Evolutionary conservation across 2,888 invertebrate species (phyloP).

Genomic region (Rugalucina vietnamica): DNA sequence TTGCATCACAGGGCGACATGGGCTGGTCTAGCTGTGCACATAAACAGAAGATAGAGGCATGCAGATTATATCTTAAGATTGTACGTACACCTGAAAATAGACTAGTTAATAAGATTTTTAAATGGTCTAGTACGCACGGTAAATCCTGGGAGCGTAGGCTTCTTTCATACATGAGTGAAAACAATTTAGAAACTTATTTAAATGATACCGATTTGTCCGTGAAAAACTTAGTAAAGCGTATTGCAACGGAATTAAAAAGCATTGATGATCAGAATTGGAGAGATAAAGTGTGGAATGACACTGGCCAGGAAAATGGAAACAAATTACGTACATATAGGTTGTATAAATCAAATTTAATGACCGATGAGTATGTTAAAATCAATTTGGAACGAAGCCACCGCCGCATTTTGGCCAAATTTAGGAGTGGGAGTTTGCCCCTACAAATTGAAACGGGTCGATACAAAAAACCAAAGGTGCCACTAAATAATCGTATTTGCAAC

Average conservation of each 20-base stretch:
- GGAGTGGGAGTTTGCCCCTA: slow-evolving; percentile 8
- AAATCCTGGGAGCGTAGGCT: background rate
- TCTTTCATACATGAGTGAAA: background rate
- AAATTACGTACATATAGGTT: background rate
- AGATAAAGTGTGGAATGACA: background rate
- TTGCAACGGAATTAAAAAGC: background rate
- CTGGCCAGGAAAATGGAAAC: background rate
- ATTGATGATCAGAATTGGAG: background rate
- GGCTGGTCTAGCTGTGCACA: no score
- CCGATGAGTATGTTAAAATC: slow-evolving; percentile 1
- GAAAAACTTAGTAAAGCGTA: background rate
- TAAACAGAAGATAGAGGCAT: no score
- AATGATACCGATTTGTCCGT: background rate
- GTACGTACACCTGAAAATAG: background rate
- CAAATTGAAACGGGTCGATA: background rate
- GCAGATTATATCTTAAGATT: background rate
- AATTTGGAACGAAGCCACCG: background rate
- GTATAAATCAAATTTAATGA: background rate
- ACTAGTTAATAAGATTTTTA: background rate
- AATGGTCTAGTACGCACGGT: background rate
- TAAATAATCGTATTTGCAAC: background rate
- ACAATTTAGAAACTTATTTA: background rate
- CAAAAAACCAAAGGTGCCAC: background rate
- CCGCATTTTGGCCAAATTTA: slow-evolving; percentile 11
- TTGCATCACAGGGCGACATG: no score